These are phyloP conservation scores for Otis tarda DNA, from an alignment of 2,113 vertebrate species.

Conservation along the genomic window DNA sequence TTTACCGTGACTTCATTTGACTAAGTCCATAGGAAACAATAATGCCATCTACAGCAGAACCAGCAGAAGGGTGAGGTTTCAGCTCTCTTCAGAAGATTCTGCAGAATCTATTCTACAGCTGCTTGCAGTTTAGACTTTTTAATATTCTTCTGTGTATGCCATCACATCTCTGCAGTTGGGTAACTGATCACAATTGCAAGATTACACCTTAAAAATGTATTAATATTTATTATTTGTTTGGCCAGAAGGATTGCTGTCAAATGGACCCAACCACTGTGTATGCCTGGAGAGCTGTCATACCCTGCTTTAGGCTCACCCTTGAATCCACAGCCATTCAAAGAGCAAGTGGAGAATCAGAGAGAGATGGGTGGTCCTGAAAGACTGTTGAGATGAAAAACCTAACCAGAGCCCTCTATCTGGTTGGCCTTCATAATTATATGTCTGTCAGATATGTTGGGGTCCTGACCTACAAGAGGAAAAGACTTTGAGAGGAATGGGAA, in stretches of 20 bases:
- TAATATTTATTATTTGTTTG: neutral
- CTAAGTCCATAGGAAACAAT: neutral
- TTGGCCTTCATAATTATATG: neutral
- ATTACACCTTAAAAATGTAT: neutral
- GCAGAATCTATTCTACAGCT: slow-evolving; percentile 25
- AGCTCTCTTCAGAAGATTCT: neutral
- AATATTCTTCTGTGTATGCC: neutral
- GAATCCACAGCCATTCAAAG: neutral
- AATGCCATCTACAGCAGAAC: neutral
- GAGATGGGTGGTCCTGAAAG: neutral
- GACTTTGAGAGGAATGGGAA: neutral
- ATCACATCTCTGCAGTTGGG: neutral
- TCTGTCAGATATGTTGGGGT: neutral
- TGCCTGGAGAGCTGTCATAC: neutral
- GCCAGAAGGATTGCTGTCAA: neutral
- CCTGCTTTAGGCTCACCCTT: neutral
- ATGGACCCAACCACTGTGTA: neutral
- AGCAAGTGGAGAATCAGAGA: neutral
- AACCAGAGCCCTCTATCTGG: neutral
- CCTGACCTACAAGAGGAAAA: neutral
- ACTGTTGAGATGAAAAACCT: neutral
- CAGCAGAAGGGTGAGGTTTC: slow-evolving; percentile 22
- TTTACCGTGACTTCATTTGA: neutral
- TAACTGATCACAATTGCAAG: neutral
- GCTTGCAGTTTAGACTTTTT: neutral